Evolutionary conservation across 2,888 invertebrate species (phyloP).

Genomic region (Chorisops tibialis): DNA sequence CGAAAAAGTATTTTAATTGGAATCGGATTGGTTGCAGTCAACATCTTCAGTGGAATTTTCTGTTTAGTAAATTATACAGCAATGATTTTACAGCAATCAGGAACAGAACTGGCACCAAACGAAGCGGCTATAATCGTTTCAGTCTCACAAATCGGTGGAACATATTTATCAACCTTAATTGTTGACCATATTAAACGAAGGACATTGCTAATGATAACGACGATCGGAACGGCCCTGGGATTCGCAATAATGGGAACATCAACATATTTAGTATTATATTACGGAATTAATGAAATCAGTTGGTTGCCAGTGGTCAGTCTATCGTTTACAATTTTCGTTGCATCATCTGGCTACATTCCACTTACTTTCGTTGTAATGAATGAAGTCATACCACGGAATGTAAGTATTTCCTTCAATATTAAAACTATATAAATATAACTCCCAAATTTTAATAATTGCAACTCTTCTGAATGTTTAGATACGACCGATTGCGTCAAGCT

Average conservation of each 20-base stretch:
- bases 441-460: too few relatives aligned
- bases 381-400: conserved; percentile 34
- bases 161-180: conserved; percentile 30
- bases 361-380: conserved; percentile 33
- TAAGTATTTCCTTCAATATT: conserved; percentile 5
- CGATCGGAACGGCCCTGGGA: conserved; percentile 25
- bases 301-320: conserved; percentile 35
- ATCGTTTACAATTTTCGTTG: conserved; percentile 32
- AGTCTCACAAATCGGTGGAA: conserved; percentile 30
- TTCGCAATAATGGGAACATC: conserved; percentile 25
- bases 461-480: conserved; percentile 29
- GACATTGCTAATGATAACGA: conserved; percentile 27
- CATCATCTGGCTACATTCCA: conserved; percentile 31
- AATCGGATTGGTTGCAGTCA: conserved; percentile 27
- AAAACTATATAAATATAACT: too few relatives aligned
- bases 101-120: conserved; percentile 32
- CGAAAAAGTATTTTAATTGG: conserved; percentile 18
- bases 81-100: conserved; percentile 31
- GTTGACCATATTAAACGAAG: conserved; percentile 33
- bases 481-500: conserved; percentile 25
- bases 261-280: conserved; percentile 8
- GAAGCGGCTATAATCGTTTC: conserved; percentile 33
- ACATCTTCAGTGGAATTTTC: conserved; percentile 32
- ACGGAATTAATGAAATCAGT: conserved; percentile 26
- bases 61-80: conserved; percentile 33